These are phyloP conservation scores for Dromius quadrimaculatus DNA, from an alignment of 2,888 invertebrate genomes.

Conservation along the genomic window DNA sequence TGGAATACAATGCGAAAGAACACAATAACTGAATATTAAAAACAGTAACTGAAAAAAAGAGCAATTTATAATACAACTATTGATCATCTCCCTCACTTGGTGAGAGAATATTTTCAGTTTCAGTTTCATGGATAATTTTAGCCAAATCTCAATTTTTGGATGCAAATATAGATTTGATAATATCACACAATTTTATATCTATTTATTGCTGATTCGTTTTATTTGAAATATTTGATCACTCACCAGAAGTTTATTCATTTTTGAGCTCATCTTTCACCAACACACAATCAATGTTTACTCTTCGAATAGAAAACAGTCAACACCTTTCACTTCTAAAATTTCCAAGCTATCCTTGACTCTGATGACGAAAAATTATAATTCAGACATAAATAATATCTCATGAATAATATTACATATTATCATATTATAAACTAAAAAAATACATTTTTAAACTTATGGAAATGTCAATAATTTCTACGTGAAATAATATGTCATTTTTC, in stretches of 20 bases:
- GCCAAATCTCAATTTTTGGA: too few relatives aligned
- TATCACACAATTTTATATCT: too few relatives aligned
- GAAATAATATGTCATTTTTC: background rate
- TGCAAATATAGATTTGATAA: too few relatives aligned
- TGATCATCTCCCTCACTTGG: too few relatives aligned
- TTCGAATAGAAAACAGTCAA: too few relatives aligned
- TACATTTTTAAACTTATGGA: background rate
- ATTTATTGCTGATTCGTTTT: too few relatives aligned
- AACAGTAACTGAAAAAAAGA: slow-evolving; percentile 10
- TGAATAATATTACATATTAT: slow-evolving; percentile 42
- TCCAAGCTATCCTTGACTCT: slow-evolving; percentile 39
- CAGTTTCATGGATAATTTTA: too few relatives aligned
- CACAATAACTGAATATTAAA: background rate
- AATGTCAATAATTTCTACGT: background rate
- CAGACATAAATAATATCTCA: slow-evolving; percentile 24
- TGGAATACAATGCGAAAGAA: background rate
- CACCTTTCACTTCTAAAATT: slow-evolving; percentile 45
- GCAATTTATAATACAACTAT: background rate
- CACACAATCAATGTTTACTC: too few relatives aligned
- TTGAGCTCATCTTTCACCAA: too few relatives aligned
- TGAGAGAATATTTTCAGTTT: too few relatives aligned
- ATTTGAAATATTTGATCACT: too few relatives aligned
- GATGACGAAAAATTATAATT: slow-evolving; percentile 41
- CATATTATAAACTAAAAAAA: slow-evolving; percentile 17
- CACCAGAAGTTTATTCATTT: too few relatives aligned